phyloP scores from a whole-genome alignment of 2,797 vertebrate genomes.

The Leuciscus waleckii region DNA sequence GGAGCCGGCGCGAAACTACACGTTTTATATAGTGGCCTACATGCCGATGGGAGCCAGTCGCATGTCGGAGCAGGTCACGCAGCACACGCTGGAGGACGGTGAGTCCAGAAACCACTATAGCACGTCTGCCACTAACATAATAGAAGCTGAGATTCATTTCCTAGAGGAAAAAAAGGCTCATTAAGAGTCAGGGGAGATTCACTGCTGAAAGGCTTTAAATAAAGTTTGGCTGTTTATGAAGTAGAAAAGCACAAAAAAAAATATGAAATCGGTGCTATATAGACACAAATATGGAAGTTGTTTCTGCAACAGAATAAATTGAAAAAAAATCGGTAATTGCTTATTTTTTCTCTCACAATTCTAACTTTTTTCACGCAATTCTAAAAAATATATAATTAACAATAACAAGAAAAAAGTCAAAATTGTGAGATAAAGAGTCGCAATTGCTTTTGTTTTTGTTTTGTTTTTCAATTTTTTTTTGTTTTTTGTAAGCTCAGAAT shows the following conservation, averaged over 20 bases:
- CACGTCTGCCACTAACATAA: not conserved
- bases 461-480: no score
- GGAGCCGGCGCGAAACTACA: slow-evolving; percentile 94
- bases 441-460: no score
- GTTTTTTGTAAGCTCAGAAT: no score
- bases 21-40: slow-evolving; percentile 97
- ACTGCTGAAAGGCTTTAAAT: not conserved
- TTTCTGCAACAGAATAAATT: not conserved
- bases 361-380: no score
- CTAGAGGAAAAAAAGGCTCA: not conserved
- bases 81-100: slow-evolving; percentile 96
- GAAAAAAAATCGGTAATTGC: not conserved
- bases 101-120: slow-evolving; percentile 62
- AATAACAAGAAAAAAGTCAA: not conserved
- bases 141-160: not conserved
- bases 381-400: not conserved
- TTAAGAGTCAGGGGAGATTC: not conserved
- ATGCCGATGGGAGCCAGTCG: slow-evolving; percentile 99
- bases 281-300: not conserved
- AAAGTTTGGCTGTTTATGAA: not conserved
- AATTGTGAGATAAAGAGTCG: not conserved
- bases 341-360: no score
- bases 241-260: no score
- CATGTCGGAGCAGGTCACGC: slow-evolving; percentile 96
- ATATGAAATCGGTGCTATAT: not conserved